phyloP scores from a whole-genome alignment of 2,888 invertebrate genomes.

The Sphaerophoria taeniata region DNA sequence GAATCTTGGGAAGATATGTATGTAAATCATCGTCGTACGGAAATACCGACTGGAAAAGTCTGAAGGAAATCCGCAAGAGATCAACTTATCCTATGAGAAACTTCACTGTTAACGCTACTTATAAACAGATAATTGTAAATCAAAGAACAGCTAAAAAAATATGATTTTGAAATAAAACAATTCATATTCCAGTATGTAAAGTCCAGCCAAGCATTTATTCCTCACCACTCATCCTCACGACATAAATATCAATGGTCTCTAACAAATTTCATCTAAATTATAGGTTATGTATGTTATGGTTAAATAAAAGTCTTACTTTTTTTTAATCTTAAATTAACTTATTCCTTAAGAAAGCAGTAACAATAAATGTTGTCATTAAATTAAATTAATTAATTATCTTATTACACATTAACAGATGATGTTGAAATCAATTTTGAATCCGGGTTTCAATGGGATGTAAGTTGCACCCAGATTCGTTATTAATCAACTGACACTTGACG shows the following conservation, averaged over 20 bases:
- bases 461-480: conserved; percentile 63
- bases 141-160: too few species aligned
- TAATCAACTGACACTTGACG: conserved; percentile 82
- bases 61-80: too few species aligned
- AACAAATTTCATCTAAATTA: conserved; percentile 34
- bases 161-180: too few species aligned
- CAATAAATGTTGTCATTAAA: not conserved
- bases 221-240: conserved; percentile 21
- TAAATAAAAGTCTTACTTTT: conserved; percentile 28
- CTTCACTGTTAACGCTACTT: too few species aligned
- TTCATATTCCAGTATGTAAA: not conserved
- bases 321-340: conserved; percentile 29
- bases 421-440: conserved; percentile 65
- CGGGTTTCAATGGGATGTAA: conserved; percentile 59
- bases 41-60: too few species aligned
- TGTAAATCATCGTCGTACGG: too few species aligned
- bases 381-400: not conserved
- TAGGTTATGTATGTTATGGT: not conserved
- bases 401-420: conserved; percentile 46
- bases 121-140: too few species aligned
- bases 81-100: too few species aligned
- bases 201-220: conserved; percentile 21
- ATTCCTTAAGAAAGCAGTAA: conserved; percentile 20
- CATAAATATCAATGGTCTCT: not conserved
- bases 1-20: too few species aligned